A percentile compares a stretch with the other conserved stretches of the same genome.
Evolutionary conservation across 2,797 vertebrate species (phyloP).

Genomic region (Anguilla obscura): DNA sequence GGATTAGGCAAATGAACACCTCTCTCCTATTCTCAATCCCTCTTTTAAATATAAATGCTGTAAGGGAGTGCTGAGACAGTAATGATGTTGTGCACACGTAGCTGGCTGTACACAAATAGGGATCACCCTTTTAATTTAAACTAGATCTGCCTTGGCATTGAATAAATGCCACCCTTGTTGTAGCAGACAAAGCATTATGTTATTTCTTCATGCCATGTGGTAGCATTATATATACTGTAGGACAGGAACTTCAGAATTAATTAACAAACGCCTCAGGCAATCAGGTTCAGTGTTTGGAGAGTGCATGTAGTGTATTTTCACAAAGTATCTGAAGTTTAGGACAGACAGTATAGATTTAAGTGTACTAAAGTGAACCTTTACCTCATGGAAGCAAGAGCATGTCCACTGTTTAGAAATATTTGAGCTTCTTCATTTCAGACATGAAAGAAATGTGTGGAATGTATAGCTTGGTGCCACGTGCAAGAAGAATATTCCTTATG

Average conservation of each 20-base stretch:
- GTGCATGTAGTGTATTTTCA: too few species aligned
- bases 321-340: too few species aligned
- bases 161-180: not conserved
- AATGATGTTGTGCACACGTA: not conserved
- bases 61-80: not conserved
- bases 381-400: not conserved
- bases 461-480: too few species aligned
- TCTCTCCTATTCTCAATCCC: conserved; percentile 36
- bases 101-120: not conserved
- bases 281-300: not conserved
- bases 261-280: not conserved
- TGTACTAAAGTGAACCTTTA: not conserved
- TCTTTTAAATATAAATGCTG: conserved; percentile 23
- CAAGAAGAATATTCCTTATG: too few species aligned
- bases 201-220: not conserved
- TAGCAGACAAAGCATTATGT: not conserved
- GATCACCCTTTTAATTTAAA: not conserved
- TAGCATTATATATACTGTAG: not conserved
- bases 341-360: not conserved
- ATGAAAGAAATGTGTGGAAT: too few species aligned
- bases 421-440: too few species aligned
- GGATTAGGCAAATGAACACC: conserved; percentile 49
- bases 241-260: not conserved
- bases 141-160: not conserved
- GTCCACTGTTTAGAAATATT: not conserved